These are phyloP conservation scores for Amazona guildingii DNA, from an alignment of 2,113 vertebrate genomes.

Conservation along the genomic window DNA sequence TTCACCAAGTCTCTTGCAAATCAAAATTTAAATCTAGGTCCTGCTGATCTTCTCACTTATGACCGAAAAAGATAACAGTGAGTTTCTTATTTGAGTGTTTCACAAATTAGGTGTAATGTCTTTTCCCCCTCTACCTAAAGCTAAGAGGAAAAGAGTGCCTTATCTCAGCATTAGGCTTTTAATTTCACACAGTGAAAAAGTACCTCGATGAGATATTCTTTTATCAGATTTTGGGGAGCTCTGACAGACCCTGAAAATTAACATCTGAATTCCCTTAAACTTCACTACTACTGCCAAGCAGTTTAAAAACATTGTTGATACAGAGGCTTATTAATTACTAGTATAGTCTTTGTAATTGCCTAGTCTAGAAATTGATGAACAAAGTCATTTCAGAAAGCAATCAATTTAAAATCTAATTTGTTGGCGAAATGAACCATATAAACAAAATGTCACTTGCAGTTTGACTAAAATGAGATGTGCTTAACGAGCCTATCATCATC, in stretches of 20 bases:
- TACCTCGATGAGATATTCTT: background rate
- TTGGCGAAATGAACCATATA: constrained; percentile 84
- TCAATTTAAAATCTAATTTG: constrained; percentile 85
- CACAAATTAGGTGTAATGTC: background rate
- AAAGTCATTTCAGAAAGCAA: constrained; percentile 80
- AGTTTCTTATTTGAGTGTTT: background rate
- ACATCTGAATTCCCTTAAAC: constrained; percentile 57
- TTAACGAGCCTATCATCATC: constrained; percentile 79
- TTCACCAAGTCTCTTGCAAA: background rate
- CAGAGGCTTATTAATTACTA: constrained; percentile 77
- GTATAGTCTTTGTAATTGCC: constrained; percentile 75
- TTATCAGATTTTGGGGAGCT: background rate
- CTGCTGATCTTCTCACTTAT: background rate
- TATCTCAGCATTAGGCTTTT: background rate
- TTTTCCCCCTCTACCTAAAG: rapidly evolving
- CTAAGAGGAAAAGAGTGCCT: background rate
- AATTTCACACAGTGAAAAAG: background rate
- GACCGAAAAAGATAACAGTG: background rate
- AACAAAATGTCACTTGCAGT: constrained; percentile 81
- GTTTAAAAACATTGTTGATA: constrained; percentile 72
- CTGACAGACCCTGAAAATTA: constrained; percentile 11
- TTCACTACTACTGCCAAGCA: constrained; percentile 37
- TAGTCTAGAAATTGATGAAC: constrained; percentile 78
- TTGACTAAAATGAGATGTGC: constrained; percentile 81
- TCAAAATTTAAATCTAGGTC: background rate